Evolutionary conservation across 2,797 vertebrate species (phyloP).

Genomic region (Liparis tanakae): DNA sequence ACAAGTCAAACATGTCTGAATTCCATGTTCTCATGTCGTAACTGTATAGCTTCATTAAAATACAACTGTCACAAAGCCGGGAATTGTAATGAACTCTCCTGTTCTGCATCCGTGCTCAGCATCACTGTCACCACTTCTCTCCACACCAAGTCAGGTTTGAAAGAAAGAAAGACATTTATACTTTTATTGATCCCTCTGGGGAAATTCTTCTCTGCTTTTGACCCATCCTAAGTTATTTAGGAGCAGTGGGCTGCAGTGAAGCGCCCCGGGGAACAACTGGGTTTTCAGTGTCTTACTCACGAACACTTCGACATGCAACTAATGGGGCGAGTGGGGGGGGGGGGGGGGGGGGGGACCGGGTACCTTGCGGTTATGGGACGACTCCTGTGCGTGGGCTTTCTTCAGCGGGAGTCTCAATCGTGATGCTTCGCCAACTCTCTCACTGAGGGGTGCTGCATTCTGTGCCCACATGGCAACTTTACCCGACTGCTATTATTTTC

Average conservation of each 20-base stretch:
- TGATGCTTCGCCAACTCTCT: not conserved
- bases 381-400: too few relatives aligned
- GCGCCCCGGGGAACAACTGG: too few relatives aligned
- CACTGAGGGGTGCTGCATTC: not conserved
- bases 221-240: too few relatives aligned
- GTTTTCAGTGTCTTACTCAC: too few relatives aligned
- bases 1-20: not conserved
- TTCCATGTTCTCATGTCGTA: not conserved
- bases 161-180: too few relatives aligned
- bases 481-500: not conserved
- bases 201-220: too few relatives aligned
- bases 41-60: not conserved
- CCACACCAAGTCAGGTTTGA: constrained; percentile 9
- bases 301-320: too few relatives aligned
- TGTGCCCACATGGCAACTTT: not conserved
- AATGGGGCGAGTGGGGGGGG: too few relatives aligned
- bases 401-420: not conserved
- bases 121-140: constrained; percentile 13
- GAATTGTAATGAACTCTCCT: constrained; percentile 22
- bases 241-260: too few relatives aligned
- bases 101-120: not conserved
- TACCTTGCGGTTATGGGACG: too few relatives aligned
- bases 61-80: constrained; percentile 32
- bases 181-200: too few relatives aligned
- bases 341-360: too few relatives aligned